Evolutionary conservation across 1,140 invertebrate species (phyloP), one percentile per base, ranked within the genome.

Genomic region (Cherax quadricarinatus): DNA sequence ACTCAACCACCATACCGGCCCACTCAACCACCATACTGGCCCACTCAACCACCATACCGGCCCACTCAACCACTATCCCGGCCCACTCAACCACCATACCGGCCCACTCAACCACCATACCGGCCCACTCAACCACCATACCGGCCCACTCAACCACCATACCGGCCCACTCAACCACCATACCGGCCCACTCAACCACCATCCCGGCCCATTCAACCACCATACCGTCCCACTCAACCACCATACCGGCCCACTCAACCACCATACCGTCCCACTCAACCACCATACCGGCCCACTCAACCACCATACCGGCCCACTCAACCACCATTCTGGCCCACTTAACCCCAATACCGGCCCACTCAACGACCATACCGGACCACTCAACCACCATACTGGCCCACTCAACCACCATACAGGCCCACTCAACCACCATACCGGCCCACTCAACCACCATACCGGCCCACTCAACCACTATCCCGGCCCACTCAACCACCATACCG

Each of bases 131-230:
- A 24, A 78, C 73, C 10, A 14, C 73, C 30, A 78, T 9, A 10
- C 73, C 73, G 30, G 7, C 73, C 73, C 10, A n/a, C 73, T 9
- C 73, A 9, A 60, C 57, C 16, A 9, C 16, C 57, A 9, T 60
- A 9, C 57, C 16, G 16, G 9, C 9, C 57, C 73, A n/a, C 73
- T 78, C n/a, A 41, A 41, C 30, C 30, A 41, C 30, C 30, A 41
- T 41, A 0, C 30, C 30, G 30, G 30, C 30, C 0, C 30, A 41
- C 30, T 78, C 73, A 9, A 9, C 73, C 21, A 78, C 9, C 1
- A 21, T 21, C 73, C n/a, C n/a, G n/a, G 86, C 66, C 73, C 73
- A 79, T 57, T n/a, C n/a, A 51, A 49, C 70, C 24, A 66, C 62
- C 53, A 57, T 41, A 51, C 62, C 0, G 60, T 0, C 60, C 41